Base-by-base conservation (phyloP, 2,888 invertebrate species). In the Gandaritis pyraliata region DNA sequence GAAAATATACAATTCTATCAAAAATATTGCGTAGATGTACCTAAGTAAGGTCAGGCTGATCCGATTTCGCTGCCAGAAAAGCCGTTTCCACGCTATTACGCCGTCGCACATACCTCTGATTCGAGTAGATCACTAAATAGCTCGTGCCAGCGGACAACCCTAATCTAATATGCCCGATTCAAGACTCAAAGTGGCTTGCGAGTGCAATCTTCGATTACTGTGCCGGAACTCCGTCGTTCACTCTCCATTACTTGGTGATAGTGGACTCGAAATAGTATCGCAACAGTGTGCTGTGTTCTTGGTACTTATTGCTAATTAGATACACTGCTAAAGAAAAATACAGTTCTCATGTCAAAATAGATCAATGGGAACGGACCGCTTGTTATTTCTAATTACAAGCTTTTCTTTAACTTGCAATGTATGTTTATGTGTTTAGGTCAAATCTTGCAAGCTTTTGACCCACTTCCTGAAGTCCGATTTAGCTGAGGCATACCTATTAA, bases 81-180 rank as follows among this genome's bases (percentile, higher is more conserved):
- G 68, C 71, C 66, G 52, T 13, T 66, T 77, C 76, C 72, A 71
- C 55, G 69, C 45, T 13, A 61, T 64, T 67, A 30, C 64, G 69
- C 70, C 68, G 68, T 69, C 62, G 69, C 58, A 72, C 69, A 62
- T 72, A 72, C 66, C 69, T 75, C 70, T 69, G 76, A 77, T 75
- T 78, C 76, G 78, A 85, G 81, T 80, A 76, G 80, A 77, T 80
- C 77, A 72, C 77, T 85, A 83, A 85, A 85, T 83, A 87, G 82
- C 82, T 80, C 71, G 78, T 77, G 76, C 71, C 72, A 74, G 77
- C 74, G 78, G 80, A 85, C 82, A 79, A 84, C 78, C 83, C 80
- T 87, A 85, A 87, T 87, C 85, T 85, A 87, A 88, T 86, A 85
- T 83, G 80, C 82, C 76, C 74, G 78, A 80, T 83, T 79, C 79